Evolutionary conservation across 2,113 vertebrate genomes (phyloP), one percentile per base, ranked within the genome.

Genomic region (Echinops telfairi): DNA sequence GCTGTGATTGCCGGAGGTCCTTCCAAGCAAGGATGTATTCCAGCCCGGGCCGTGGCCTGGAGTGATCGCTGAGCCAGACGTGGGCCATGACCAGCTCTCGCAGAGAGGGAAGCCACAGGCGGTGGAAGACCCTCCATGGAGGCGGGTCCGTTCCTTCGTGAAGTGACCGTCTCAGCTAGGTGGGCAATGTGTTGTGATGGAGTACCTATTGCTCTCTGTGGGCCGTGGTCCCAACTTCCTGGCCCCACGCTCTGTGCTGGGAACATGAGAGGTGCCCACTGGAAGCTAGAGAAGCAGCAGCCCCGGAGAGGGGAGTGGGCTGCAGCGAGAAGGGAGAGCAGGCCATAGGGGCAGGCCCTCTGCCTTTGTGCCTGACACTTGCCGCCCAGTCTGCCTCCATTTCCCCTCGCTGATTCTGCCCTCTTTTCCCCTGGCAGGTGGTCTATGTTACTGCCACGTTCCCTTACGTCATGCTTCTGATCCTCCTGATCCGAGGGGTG

Each of bases 401-500:
- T 43, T 4, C 75, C 19, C 31, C 33, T 73, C 85, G 83, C 6
- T 94, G 90, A 77, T 85, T 6, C 68, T 83, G 47, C 68, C 85
- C 25, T 66, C 53, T 40, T 91, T 38, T 10, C 22, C 2, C 60
- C 71, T 88, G 87, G 71, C 95, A 99, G 99, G 99, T 99, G 36
- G 99, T 99, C 0, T 99, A 99, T 0, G 99, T 99, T 68, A 99
- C 99, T 0, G 99, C 99, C 3, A 99, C 99, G 0, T 99, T 99
- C 90, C 99, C 99, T 57, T 99, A 99, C n/a, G 93, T 98, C 96
- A 99, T 99, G 99, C 96, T 99, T 95, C 96, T 99, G 97, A 97
- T 99, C 94, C 98, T 99, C 66, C 98, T 99, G 47, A 97, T 99
- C 27, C 98, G 99, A 97, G 99, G 99, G 33, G 98, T 99, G 91